Evolutionary conservation across 2,797 vertebrate species (phyloP).

Genomic region (Sylvia borin): DNA sequence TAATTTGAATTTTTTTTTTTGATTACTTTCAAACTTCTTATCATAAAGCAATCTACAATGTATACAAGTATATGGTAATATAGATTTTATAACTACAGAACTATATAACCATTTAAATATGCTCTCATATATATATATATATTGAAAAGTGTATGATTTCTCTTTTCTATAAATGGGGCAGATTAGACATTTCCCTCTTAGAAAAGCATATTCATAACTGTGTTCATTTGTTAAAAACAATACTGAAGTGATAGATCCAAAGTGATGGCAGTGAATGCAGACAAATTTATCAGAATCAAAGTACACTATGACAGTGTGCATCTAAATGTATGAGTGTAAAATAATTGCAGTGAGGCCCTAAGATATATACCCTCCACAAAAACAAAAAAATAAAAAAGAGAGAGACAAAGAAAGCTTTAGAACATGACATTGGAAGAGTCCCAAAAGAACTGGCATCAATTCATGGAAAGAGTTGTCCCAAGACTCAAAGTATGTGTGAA

Average conservation of each 20-base stretch:
- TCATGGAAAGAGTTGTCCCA: conserved; percentile 10
- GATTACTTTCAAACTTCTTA: not conserved
- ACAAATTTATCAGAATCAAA: not conserved
- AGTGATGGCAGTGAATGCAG: not conserved
- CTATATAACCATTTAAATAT: not conserved
- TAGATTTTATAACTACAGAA: not conserved
- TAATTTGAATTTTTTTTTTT: not conserved
- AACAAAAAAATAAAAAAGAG: not conserved
- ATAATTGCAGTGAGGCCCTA: not conserved
- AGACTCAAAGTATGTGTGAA: conserved; percentile 29
- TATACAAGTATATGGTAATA: not conserved
- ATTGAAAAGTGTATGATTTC: not conserved
- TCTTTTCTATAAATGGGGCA: not conserved
- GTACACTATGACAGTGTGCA: not conserved
- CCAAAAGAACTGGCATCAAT: not conserved
- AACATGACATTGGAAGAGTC: not conserved
- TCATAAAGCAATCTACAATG: not conserved
- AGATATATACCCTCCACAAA: not conserved
- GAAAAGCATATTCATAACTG: not conserved
- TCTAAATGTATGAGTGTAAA: not conserved
- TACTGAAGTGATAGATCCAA: not conserved
- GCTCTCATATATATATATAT: no score
- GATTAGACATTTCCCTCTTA: not conserved
- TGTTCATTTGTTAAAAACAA: not conserved
- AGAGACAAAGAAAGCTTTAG: not conserved